These are phyloP conservation scores for Mormyrus lacerda DNA, from an alignment of 2,113 vertebrate genomes.

Conservation along the genomic window DNA sequence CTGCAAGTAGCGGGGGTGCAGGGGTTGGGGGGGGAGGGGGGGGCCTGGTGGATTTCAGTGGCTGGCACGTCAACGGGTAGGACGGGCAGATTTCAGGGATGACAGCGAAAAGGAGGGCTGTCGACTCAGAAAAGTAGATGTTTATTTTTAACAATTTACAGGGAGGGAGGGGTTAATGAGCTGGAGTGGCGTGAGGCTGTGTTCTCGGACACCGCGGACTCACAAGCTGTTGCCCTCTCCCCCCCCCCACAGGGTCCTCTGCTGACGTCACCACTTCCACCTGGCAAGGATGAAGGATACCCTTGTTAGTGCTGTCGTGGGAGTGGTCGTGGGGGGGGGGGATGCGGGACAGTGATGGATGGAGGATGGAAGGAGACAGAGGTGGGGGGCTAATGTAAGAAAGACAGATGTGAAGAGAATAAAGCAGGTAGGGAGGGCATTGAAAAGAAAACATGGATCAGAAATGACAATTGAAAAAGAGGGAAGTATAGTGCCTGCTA, in stretches of 20 bases:
- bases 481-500: neutral
- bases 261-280: slow-evolving; percentile 12
- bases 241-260: neutral
- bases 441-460: neutral
- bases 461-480: neutral
- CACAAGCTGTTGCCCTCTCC: neutral
- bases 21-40: neutral
- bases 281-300: slow-evolving; percentile 12
- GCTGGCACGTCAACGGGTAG: neutral
- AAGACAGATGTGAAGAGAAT: neutral
- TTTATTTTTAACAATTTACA: neutral
- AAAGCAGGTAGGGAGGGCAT: neutral
- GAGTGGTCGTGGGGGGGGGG: neutral
- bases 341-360: neutral
- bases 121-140: neutral
- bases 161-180: slow-evolving; percentile 1
- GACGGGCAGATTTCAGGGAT: neutral
- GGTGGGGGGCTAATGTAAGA: neutral
- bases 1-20: neutral
- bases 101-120: neutral
- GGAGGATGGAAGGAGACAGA: neutral
- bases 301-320: neutral
- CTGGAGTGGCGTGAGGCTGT: neutral
- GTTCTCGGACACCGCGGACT: neutral
- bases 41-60: neutral